Conservation (phyloP, 2,797 vertebrate species). For the Telmatherina bonti region DNA sequence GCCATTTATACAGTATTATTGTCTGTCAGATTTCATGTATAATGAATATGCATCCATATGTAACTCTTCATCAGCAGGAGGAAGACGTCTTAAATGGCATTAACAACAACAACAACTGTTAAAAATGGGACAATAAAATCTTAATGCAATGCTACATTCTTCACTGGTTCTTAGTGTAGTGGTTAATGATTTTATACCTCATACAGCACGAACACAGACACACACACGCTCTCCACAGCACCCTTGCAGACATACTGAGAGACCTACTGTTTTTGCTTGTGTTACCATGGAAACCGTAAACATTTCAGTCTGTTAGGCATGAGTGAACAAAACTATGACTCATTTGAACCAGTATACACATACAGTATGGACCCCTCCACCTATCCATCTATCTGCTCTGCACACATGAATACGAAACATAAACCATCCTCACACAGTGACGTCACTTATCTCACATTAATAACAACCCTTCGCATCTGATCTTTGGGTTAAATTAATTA, state of each 20-base stretch:
- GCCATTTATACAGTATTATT: too few relatives aligned
- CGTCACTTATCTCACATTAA: constrained; percentile 15
- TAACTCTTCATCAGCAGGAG: neutral
- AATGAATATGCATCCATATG: too few relatives aligned
- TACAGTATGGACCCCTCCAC: constrained; percentile 31
- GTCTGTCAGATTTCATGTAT: too few relatives aligned
- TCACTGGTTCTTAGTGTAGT: constrained; percentile 51
- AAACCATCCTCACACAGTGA: constrained; percentile 4
- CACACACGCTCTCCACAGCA: constrained; percentile 25
- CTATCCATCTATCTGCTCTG: neutral
- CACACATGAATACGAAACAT: constrained; percentile 4
- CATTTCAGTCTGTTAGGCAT: constrained; percentile 80
- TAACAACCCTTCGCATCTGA: constrained; percentile 6
- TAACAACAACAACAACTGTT: neutral
- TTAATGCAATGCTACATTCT: constrained; percentile 54
- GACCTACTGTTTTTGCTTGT: constrained; percentile 73
- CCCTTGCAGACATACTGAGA: constrained; percentile 29
- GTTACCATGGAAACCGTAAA: constrained; percentile 80
- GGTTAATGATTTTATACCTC: constrained; percentile 66
- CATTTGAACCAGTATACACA: constrained; percentile 60
- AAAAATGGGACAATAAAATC: neutral
- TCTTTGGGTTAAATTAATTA: neutral
- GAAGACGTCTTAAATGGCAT: neutral
- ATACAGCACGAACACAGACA: constrained; percentile 9
- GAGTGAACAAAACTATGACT: constrained; percentile 78